Conservation (phyloP, 2,797 vertebrate genomes). For the Onychomys torridus region DNA sequence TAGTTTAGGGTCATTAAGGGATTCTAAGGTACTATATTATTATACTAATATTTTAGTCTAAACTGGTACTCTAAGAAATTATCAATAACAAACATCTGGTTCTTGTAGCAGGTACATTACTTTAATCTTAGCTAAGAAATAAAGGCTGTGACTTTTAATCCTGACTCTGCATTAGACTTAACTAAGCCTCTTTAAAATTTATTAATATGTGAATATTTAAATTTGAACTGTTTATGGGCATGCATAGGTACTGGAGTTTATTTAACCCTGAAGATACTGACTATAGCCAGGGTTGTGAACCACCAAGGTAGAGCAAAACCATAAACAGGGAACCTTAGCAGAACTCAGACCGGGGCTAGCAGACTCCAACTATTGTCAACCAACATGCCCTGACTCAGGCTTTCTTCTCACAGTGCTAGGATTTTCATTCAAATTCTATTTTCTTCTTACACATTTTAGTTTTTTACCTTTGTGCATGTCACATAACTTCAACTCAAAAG, state of each 20-base stretch:
- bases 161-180: not conserved
- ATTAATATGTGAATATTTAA: not conserved
- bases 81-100: constrained; percentile 54
- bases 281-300: not conserved
- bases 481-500: not conserved
- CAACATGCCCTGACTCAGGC: not conserved
- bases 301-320: not conserved
- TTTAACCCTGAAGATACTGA: not conserved
- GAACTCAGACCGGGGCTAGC: not conserved
- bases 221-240: not conserved
- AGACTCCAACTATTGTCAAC: not conserved
- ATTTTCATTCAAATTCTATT: not conserved
- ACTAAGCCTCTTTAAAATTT: not conserved
- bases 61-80: constrained; percentile 22
- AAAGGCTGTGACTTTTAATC: not conserved
- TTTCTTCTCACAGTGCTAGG: not conserved
- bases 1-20: not conserved
- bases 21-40: constrained; percentile 34
- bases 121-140: constrained; percentile 27
- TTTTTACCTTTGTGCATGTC: not conserved
- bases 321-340: not conserved
- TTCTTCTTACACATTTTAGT: not conserved
- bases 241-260: not conserved
- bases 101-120: constrained; percentile 29
- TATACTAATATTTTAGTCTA: constrained; percentile 58